Percentiles rank a stretch among this genome's conserved stretches.
Evolutionary conservation across 2,797 vertebrate genomes (phyloP).

Genomic region (Petrocephalus schoutedeni): DNA sequence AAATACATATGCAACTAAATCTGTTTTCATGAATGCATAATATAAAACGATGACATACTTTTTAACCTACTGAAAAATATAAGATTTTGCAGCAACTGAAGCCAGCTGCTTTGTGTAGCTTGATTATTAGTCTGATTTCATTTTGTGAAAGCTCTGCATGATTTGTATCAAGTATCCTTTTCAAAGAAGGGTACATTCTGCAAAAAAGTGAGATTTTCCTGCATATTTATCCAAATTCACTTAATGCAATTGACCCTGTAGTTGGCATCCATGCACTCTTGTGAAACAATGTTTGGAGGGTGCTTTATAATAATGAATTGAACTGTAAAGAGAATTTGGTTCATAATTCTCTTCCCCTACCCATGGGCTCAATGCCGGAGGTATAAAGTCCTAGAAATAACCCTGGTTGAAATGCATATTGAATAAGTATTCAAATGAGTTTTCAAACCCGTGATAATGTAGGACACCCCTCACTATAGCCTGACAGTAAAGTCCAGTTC

Average conservation of each 20-base stretch:
- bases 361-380: background rate
- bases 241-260: background rate
- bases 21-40: background rate
- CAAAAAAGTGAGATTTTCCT: background rate
- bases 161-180: background rate
- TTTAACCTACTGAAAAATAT: background rate
- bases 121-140: background rate
- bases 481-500: background rate
- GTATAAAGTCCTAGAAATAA: background rate
- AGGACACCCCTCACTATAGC: background rate
- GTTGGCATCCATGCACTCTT: background rate
- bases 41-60: background rate
- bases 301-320: background rate
- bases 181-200: background rate
- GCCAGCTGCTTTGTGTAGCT: background rate
- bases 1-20: background rate
- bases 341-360: background rate
- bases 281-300: background rate
- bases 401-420: background rate
- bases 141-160: background rate
- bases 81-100: background rate
- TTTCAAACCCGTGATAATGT: background rate
- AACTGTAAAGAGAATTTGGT: background rate
- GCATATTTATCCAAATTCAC: background rate
- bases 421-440: background rate